Percentiles rank a stretch among this genome's conserved stretches.
Evolutionary conservation across 1,140 invertebrate genomes (phyloP).

Genomic region (Zeugodacus cucurbitae): DNA sequence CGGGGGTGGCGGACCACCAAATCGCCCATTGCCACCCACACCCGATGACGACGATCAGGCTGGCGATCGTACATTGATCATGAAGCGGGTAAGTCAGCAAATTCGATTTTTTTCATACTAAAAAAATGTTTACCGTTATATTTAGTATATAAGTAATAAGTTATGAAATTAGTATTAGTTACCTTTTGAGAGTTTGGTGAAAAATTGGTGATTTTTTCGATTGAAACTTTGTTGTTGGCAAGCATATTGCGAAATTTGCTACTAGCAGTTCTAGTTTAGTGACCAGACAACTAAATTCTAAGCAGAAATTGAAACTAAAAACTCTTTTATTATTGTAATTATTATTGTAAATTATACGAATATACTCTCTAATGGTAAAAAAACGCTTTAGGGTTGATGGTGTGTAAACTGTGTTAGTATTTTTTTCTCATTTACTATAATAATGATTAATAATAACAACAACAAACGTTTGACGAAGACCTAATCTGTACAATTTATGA

Average conservation of each 20-base stretch:
- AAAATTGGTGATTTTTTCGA: constrained; percentile 44
- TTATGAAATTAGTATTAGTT: not conserved
- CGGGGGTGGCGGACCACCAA: constrained; percentile 80
- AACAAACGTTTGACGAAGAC: constrained; percentile 19
- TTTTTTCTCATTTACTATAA: not conserved
- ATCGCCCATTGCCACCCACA: constrained; percentile 91
- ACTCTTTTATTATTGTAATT: not conserved
- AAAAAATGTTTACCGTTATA: not conserved
- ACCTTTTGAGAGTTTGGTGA: constrained; percentile 34
- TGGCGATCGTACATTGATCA: constrained; percentile 89
- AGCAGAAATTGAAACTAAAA: not conserved
- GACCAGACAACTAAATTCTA: not conserved
- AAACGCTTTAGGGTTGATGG: constrained; percentile 28
- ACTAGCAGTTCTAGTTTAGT: not conserved
- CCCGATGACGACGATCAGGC: constrained; percentile 83
- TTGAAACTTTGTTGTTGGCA: constrained; percentile 20
- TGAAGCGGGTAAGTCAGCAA: constrained; percentile 80
- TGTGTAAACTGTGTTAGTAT: constrained; percentile 20
- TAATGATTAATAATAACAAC: constrained; percentile 1
- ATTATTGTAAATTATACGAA: constrained; percentile 29
- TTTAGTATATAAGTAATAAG: not conserved
- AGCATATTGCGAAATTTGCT: not conserved
- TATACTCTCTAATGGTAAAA: constrained; percentile 24
- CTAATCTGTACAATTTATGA: constrained; percentile 29
- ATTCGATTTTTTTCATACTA: too few relatives aligned